Base-by-base conservation (phyloP, 2,888 invertebrate species). In the Stenchaetothrips biformis region DNA sequence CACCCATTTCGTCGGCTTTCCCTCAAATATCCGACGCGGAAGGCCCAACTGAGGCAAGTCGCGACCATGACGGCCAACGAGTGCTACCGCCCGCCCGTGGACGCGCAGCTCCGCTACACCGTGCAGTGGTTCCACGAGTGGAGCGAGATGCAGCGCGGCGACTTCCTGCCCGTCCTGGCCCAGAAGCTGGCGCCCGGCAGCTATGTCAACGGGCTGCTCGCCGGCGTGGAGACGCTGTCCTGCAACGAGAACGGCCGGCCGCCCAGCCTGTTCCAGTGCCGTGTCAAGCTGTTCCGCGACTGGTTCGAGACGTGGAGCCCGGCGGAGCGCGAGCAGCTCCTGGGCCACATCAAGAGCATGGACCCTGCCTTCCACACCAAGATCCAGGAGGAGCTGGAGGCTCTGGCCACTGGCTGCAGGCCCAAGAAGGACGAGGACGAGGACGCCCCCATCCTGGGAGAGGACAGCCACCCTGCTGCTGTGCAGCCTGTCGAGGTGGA, bases 51-150 rank as follows among this genome's bases (percentile, higher is more conserved):
- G 27, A 80, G 47, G 53, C 77, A 78, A 67, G 48, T 62, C 48
- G 49, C 79, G 18, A 78, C 48, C 21, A 83, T 83, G 83, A 83
- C 82, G 48, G 83, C 83, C 47, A 83, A 82, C 53, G 82, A 83
- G 62, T 82, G 83, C 16, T 85, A 84, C 81, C 83, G 83, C 82
- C 85, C 90, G 80, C 89, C 89, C 82, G 87, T 91, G 59, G 93
- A 93, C 85, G 92, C 92, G 4, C 95, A 96, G 87, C 89, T 95
- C 84, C 90, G 94, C 80, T 96, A 95, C 86, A 88, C 95, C 83
- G 89, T 93, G 81, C 93, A 94, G 85, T 96, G 96, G 96, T 96
- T 96, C 85, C 91, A 91, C 85, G 95, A 95, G 87, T 96, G 95
- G 91, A 95, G 95, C 85, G 95, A 95, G 85, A 89, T 95, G 86